Base-by-base conservation (phyloP, 2,888 invertebrate species). In the Acanthococcus lagerstroemiae region DNA sequence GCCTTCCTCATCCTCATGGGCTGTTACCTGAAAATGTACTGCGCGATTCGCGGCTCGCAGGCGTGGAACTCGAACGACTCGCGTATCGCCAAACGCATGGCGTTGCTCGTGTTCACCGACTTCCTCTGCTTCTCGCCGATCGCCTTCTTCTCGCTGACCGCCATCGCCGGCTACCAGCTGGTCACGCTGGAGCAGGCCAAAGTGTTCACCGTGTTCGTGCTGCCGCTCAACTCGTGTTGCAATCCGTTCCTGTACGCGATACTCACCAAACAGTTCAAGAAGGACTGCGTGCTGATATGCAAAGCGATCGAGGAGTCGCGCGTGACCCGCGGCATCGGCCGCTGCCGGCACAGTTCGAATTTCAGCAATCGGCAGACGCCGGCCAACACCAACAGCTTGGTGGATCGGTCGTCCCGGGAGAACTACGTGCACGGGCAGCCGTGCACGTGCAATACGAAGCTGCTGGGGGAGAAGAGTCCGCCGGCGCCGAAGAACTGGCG, bases 121-220 rank as follows among this genome's bases (percentile, higher is more conserved):
- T 93, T 97, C 74, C 80, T 95, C 55, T 97, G 96, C 79, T 97
- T 96, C 96, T 92, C 95, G 3, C 97, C 97, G 0, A 95, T 96
- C 69, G 93, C 96, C 1, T 93, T 96, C 78, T 92, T 94, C 76
- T 90, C 95, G 5, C 80, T 96, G 44, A 93, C 95, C 0, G 95
- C 96, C 19, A 89, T 94, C 6, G 90, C 94, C 75, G 95, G 95
- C 9, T 80, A 88, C 70, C 92, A 90, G 69, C 80, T 96, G 56
- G 90, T 97, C 26, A 90, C 91, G 2, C 80, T 97, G 68, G 95
- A 95, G 75, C 91, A 94, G 78, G 95, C 96, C 55, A 97, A 97
- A 80, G 75, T 91, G 71, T 93, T 91, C 76, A 95, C 95, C 2
- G 95, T 97, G 46, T 95, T 97, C 76, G 88, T 97, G 65, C 80